These are phyloP conservation scores for Mallotus villosus DNA, from an alignment of 2,797 vertebrate genomes.

Conservation along the genomic window DNA sequence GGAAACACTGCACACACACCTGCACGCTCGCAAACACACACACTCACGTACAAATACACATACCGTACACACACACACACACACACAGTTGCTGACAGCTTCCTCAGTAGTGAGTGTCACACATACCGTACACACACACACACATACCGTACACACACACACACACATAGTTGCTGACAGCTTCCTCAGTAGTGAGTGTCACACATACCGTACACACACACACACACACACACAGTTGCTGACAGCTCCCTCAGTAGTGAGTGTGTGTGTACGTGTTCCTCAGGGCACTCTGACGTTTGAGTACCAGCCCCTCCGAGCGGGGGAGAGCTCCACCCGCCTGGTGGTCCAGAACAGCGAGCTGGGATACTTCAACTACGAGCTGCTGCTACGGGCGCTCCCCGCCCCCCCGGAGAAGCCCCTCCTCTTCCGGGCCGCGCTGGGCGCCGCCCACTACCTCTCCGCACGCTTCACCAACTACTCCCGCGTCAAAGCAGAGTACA, in stretches of 20 bases:
- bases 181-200: no score
- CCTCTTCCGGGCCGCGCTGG: slow-evolving; percentile 76
- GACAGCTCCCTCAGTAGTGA: neutral
- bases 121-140: no score
- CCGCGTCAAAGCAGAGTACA: slow-evolving; percentile 76
- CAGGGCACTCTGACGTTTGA: slow-evolving; percentile 80
- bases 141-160: no score
- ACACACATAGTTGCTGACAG: no score
- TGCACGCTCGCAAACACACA: neutral
- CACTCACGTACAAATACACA: neutral
- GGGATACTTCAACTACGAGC: slow-evolving; percentile 80
- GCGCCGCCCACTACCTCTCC: slow-evolving; percentile 69
- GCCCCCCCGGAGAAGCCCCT: slow-evolving; percentile 76
- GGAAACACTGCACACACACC: no score
- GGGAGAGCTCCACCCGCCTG: slow-evolving; percentile 70
- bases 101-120: neutral
- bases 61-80: neutral
- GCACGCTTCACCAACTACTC: slow-evolving; percentile 82
- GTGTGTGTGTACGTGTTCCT: slow-evolving; percentile 7
- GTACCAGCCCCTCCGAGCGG: slow-evolving; percentile 80
- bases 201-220: no score
- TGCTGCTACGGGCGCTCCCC: slow-evolving; percentile 74
- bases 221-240: neutral
- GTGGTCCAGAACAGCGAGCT: slow-evolving; percentile 77
- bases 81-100: neutral